A percentile compares a stretch with the other conserved stretches of the same genome.
Evolutionary conservation across 2,888 invertebrate genomes (phyloP).

Genomic region (Cephus sareptanus): DNA sequence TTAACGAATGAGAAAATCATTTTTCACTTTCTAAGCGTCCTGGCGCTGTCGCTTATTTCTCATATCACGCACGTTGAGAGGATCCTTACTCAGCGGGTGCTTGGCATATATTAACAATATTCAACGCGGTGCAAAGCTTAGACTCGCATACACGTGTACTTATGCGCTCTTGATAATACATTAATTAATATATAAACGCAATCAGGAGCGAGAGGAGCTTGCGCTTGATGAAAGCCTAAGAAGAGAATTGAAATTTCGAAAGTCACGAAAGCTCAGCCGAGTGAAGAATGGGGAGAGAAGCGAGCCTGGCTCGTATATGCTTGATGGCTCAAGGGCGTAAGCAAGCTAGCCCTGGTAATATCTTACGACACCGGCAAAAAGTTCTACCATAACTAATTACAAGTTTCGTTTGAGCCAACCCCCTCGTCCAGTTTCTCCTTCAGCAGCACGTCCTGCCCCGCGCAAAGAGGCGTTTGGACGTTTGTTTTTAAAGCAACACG

Average conservation of each 20-base stretch:
- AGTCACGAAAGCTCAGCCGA: not conserved
- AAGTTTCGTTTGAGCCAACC: conserved; percentile 13
- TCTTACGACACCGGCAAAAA: conserved; percentile 12
- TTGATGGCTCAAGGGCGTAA: not conserved
- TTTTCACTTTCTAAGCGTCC: not conserved
- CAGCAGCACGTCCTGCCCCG: conserved; percentile 6
- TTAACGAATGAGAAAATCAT: not conserved
- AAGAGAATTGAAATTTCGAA: not conserved
- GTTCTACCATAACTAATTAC: conserved; percentile 17
- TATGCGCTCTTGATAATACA: not conserved
- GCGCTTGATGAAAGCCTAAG: not conserved
- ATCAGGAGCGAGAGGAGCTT: not conserved
- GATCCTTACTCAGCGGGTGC: not conserved
- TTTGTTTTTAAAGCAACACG: conserved; percentile 34
- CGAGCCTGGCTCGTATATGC: not conserved
- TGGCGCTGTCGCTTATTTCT: not conserved
- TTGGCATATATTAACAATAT: not conserved
- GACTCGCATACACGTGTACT: not conserved
- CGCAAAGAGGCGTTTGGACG: conserved; percentile 9
- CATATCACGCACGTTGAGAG: not conserved
- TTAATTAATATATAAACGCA: conserved; percentile 11
- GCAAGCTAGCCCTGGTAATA: not conserved
- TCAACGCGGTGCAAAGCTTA: not conserved
- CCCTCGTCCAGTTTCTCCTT: not conserved
- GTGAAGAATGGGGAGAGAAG: not conserved